These are phyloP conservation scores for Heliopora coerulea DNA, from an alignment of 92 coral and sea anemone genomes.

Conservation along the genomic window DNA sequence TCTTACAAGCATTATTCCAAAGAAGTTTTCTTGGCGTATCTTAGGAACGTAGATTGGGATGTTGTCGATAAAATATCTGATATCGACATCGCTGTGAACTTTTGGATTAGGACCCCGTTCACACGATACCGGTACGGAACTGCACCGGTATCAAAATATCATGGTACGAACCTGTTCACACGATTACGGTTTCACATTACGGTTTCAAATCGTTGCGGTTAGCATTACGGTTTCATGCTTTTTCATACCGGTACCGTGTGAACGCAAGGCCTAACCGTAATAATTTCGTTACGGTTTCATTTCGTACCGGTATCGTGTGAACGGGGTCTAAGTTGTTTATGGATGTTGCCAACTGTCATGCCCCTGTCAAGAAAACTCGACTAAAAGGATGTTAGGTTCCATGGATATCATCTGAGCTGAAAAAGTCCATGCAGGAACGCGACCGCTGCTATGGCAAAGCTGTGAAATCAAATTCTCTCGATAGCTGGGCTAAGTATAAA, in stretches of 20 bases:
- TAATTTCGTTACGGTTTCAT: too few species aligned
- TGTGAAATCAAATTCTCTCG: slow-evolving; percentile 34
- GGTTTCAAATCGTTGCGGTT: too few species aligned
- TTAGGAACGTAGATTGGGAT: slow-evolving; percentile 44
- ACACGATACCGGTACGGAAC: too few species aligned
- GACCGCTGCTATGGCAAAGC: slow-evolving; percentile 29
- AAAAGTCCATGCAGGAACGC: slow-evolving; percentile 42
- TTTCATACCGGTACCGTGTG: too few species aligned
- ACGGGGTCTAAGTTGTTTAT: too few species aligned
- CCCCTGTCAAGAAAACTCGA: slow-evolving; percentile 19
- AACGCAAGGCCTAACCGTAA: too few species aligned
- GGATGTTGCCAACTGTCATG: too few species aligned
- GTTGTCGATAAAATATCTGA: slow-evolving; percentile 17
- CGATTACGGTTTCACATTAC: too few species aligned
- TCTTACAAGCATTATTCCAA: slow-evolving; percentile 49
- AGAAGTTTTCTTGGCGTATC: slow-evolving; percentile 34
- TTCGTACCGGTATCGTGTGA: too few species aligned
- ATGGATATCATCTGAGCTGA: slow-evolving; percentile 32
- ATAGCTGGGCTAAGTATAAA: slow-evolving; percentile 40
- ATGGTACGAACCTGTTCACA: too few species aligned
- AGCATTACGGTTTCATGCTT: too few species aligned
- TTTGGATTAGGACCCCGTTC: slow-evolving; percentile 6
- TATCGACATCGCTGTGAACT: slow-evolving; percentile 27
- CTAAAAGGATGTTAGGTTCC: slow-evolving; percentile 29
- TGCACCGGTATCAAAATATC: too few species aligned